Percentiles rank a stretch among this genome's conserved stretches.
These are phyloP conservation scores for Eptesicus fuscus DNA, from an alignment of 2,113 vertebrate species.

Conservation along the genomic window DNA sequence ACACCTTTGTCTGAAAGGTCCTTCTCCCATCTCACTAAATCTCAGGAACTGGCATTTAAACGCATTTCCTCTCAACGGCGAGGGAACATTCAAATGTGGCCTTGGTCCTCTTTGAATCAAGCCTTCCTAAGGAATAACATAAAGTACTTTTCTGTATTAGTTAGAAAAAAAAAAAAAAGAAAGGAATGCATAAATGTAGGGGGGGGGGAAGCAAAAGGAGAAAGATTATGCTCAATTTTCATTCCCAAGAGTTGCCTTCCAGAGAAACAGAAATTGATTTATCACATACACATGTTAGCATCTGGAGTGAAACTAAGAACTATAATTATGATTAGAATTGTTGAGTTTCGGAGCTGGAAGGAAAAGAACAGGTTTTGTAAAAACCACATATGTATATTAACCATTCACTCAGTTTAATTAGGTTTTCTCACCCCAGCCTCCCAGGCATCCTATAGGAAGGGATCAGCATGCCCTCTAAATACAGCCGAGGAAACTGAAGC, in stretches of 20 bases:
- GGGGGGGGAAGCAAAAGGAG: background rate
- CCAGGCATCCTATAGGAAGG: background rate
- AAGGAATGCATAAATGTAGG: background rate
- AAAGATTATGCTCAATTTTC: background rate
- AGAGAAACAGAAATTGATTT: slow-evolving; percentile 50
- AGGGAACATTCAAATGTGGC: background rate
- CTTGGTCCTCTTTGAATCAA: slow-evolving; percentile 16
- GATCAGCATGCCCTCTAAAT: background rate
- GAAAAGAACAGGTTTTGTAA: background rate
- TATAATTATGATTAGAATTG: background rate
- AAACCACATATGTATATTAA: background rate
- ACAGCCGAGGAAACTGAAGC: background rate
- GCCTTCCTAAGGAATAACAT: background rate
- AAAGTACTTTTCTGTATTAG: background rate
- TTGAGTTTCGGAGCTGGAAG: background rate
- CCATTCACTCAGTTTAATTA: background rate
- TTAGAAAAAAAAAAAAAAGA: background rate
- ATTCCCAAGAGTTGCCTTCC: slow-evolving; percentile 20
- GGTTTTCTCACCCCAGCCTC: background rate
- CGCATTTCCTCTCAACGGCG: background rate
- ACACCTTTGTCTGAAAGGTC: background rate
- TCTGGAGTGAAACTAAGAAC: slow-evolving; percentile 11
- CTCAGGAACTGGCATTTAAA: background rate
- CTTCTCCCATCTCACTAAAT: background rate
- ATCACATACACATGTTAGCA: slow-evolving; percentile 34